phyloP scores from a whole-genome alignment of 2,113 vertebrate genomes.

The Myiagra hebetior region DNA sequence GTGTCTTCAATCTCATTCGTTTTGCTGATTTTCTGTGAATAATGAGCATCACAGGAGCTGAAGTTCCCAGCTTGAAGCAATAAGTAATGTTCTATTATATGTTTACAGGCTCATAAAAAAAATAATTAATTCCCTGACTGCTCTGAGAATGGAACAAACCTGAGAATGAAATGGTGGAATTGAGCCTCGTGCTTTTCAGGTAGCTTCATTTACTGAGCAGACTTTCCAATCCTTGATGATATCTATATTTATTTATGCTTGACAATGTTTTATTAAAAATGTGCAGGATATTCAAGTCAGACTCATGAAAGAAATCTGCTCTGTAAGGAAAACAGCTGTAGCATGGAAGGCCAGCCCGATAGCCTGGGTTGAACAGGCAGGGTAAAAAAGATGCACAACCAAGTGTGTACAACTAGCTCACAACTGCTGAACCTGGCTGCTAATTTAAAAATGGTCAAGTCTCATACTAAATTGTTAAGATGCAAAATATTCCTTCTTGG shows the following conservation, averaged over 20 bases:
- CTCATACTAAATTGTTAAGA: neutral
- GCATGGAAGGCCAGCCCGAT: neutral
- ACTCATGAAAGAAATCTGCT: neutral
- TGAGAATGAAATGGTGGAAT: neutral
- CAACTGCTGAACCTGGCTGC: neutral
- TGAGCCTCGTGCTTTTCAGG: neutral
- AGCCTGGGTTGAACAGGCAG: neutral
- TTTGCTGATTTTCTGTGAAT: neutral
- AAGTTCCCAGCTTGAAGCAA: neutral
- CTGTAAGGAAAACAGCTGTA: neutral
- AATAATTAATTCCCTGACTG: neutral
- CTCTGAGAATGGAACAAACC: neutral
- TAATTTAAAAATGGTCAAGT: neutral
- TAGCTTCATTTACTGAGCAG: neutral
- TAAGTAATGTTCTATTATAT: neutral
- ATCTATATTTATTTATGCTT: neutral
- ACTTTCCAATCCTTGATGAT: neutral
- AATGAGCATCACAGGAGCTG: neutral
- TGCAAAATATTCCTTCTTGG: neutral
- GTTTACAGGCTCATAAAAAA: neutral
- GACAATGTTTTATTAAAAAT: neutral
- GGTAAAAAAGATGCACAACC: neutral
- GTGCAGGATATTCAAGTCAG: neutral
- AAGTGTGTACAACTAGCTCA: neutral
- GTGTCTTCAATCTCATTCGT: neutral